Conservation (phyloP, 2,888 invertebrate species). For the Papilio elwesi region DNA sequence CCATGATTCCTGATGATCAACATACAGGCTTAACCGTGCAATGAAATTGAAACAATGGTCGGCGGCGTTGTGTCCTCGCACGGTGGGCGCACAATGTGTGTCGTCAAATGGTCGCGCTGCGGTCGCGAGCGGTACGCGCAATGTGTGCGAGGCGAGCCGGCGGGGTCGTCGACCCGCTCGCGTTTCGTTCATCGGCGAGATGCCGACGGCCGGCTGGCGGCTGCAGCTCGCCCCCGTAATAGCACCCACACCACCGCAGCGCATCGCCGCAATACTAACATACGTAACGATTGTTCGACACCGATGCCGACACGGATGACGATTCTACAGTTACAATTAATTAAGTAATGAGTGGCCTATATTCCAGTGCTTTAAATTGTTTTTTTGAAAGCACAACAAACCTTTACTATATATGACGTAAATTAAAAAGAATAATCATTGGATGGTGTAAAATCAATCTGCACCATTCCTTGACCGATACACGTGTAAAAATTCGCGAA, state of each 20-base stretch:
- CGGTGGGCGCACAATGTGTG: conserved; percentile 35
- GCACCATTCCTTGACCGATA: too few species aligned
- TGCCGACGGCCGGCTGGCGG: conserved; percentile 42
- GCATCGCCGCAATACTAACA: conserved; percentile 14
- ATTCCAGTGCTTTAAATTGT: neutral
- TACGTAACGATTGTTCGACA: conserved; percentile 9
- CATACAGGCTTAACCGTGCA: neutral
- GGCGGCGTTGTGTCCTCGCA: conserved; percentile 8
- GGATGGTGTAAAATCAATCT: too few species aligned
- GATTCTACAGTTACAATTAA: neutral
- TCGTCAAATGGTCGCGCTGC: conserved; percentile 50
- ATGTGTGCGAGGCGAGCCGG: conserved; percentile 78
- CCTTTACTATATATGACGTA: neutral
- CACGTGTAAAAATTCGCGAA: too few species aligned
- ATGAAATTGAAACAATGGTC: conserved; percentile 10
- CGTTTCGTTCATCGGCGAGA: conserved; percentile 77
- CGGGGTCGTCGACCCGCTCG: conserved; percentile 78
- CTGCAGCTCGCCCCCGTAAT: conserved; percentile 40
- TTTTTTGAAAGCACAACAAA: neutral
- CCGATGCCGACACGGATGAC: neutral
- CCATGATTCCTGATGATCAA: neutral
- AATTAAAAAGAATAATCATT: too few species aligned
- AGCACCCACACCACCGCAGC: conserved; percentile 30
- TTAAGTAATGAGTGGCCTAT: neutral
- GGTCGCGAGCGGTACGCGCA: conserved; percentile 58